These are phyloP conservation scores for Quadriops clusia DNA, from an alignment of 2,888 invertebrate species.

Conservation along the genomic window DNA sequence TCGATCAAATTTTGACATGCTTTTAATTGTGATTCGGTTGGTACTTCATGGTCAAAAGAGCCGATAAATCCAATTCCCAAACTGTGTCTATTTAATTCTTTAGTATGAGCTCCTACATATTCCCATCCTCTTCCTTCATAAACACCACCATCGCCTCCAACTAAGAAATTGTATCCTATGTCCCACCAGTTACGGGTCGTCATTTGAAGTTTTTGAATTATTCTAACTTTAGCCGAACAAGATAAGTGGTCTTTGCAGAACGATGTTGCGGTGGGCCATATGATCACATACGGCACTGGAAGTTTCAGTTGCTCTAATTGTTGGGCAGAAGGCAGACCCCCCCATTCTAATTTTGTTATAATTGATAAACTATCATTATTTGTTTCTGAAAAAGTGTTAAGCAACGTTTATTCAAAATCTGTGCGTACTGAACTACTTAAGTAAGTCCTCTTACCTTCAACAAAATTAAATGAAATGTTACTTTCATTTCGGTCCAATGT, in stretches of 20 bases:
- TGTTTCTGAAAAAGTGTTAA: too few species aligned
- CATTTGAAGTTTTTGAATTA: constrained; percentile 58
- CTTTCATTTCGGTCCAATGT: too few species aligned
- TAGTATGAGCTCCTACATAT: constrained; percentile 56
- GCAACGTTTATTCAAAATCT: too few species aligned
- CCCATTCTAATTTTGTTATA: too few species aligned
- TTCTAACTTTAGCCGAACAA: constrained; percentile 47
- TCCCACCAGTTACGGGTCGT: constrained; percentile 52
- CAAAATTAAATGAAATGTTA: too few species aligned
- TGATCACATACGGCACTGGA: constrained; percentile 45
- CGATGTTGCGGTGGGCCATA: constrained; percentile 54
- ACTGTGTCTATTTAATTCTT: constrained; percentile 51
- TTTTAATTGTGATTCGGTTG: constrained; percentile 44
- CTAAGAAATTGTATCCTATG: constrained; percentile 65
- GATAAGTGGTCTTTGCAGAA: constrained; percentile 45
- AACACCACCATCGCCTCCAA: constrained; percentile 65
- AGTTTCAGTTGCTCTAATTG: constrained; percentile 29
- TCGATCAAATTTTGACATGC: constrained; percentile 51
- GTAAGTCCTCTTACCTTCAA: too few species aligned
- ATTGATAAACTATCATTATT: too few species aligned
- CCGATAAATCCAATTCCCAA: constrained; percentile 64
- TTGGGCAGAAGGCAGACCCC: constrained; percentile 46
- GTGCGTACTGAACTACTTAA: neutral
- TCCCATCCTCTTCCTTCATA: constrained; percentile 72
- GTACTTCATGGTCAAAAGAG: constrained; percentile 46